These are phyloP conservation scores for Liolophura sinensis DNA, from an alignment of 1,140 invertebrate species.

Conservation along the genomic window DNA sequence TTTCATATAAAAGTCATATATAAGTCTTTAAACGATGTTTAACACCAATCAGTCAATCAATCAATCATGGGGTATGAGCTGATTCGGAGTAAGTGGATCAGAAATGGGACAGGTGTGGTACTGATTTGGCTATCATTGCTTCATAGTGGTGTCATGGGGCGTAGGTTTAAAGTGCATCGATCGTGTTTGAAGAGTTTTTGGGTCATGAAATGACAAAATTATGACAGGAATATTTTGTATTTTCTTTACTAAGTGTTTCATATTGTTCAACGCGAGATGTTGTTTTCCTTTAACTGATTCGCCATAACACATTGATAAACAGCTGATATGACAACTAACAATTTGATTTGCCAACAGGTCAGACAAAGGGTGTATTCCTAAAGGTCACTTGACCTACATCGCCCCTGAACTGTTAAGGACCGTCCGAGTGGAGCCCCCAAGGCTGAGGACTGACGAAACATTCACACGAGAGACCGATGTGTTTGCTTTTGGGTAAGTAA, in stretches of 20 bases:
- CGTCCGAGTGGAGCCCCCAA: constrained; percentile 46
- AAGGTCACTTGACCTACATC: constrained; percentile 53
- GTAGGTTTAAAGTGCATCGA: background rate
- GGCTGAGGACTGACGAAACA: constrained; percentile 26
- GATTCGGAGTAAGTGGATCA: too few species aligned
- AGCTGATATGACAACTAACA: background rate
- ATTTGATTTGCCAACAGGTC: constrained; percentile 25
- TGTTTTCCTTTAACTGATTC: background rate
- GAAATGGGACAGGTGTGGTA: too few species aligned
- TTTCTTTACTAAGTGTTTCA: background rate
- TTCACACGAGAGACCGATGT: constrained; percentile 52
- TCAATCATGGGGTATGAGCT: too few species aligned
- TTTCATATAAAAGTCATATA: too few species aligned
- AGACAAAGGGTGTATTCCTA: constrained; percentile 51
- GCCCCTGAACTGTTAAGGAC: constrained; percentile 58
- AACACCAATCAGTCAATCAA: too few species aligned
- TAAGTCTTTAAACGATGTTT: too few species aligned
- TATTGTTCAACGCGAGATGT: background rate
- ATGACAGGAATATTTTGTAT: background rate
- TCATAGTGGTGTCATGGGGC: background rate
- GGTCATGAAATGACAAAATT: background rate
- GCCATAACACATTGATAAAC: background rate
- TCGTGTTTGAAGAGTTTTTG: background rate
- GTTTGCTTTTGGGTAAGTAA: constrained; percentile 58
- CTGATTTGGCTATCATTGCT: too few species aligned